Conservation (phyloP, 2,113 vertebrate species). For the Axis porcinus region DNA sequence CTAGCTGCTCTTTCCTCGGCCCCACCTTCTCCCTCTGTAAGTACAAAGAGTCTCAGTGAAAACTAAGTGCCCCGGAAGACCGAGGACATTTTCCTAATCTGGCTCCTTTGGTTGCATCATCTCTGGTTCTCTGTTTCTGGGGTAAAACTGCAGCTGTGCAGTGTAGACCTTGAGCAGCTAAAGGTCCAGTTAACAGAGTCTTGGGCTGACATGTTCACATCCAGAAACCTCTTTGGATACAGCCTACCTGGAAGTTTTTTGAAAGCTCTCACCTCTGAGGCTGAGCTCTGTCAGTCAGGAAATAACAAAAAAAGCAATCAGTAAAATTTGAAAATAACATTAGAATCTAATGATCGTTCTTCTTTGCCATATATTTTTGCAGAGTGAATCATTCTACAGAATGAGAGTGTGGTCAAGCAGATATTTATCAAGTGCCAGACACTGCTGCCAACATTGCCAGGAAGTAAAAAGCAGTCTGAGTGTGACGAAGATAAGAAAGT, state of each 20-base stretch:
- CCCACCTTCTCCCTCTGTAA: background rate
- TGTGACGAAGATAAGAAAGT: background rate
- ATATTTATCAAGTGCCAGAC: background rate
- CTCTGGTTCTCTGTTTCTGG: background rate
- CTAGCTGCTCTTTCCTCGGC: background rate
- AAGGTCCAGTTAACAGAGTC: background rate
- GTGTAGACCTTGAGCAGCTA: background rate
- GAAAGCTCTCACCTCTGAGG: background rate
- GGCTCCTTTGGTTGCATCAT: background rate
- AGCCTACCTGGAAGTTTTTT: background rate
- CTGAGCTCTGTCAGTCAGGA: background rate
- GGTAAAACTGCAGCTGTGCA: background rate
- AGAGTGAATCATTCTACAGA: background rate
- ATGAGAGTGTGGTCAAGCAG: constrained; percentile 6
- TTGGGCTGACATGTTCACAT: background rate
- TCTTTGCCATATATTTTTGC: background rate
- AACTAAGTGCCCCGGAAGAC: background rate
- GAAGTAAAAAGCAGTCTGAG: background rate
- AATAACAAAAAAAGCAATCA: background rate
- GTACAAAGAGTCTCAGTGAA: background rate
- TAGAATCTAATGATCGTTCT: background rate
- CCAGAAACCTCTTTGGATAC: constrained; percentile 39
- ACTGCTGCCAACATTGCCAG: background rate
- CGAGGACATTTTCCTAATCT: background rate
- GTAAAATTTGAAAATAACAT: background rate